phyloP scores from a whole-genome alignment of 1,140 invertebrate genomes.

The Drosophila subpulchrella region DNA sequence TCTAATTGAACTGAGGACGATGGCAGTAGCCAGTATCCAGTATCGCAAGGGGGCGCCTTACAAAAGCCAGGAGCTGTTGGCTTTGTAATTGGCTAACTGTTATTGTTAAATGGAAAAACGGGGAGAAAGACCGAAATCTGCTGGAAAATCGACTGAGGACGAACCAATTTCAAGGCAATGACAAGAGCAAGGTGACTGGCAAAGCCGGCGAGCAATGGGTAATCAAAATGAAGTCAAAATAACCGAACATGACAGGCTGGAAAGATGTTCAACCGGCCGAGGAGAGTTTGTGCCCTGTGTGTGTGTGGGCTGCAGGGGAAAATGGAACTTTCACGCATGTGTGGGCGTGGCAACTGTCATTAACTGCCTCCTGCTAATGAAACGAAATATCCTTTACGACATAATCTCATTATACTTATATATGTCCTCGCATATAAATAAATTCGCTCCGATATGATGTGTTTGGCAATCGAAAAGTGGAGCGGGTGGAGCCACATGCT shows the following conservation, averaged over 20 bases:
- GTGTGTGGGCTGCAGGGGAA: neutral
- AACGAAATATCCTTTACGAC: constrained; percentile 66
- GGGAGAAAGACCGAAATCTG: neutral
- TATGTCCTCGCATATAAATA: constrained; percentile 49
- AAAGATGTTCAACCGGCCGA: constrained; percentile 7
- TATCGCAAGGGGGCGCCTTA: constrained; percentile 3
- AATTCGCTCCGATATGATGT: constrained; percentile 41
- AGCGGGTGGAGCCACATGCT: constrained; percentile 18
- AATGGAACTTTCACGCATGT: constrained; percentile 4
- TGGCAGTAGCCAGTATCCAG: neutral
- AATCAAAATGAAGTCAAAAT: constrained; percentile 32
- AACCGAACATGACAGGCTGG: constrained; percentile 25
- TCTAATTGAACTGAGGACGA: constrained; percentile 66
- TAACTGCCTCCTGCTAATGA: constrained; percentile 58
- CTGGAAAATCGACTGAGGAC: constrained; percentile 34
- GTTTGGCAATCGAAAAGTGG: constrained; percentile 23
- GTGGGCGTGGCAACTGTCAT: constrained; percentile 16
- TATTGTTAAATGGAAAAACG: constrained; percentile 74
- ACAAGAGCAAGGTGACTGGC: constrained; percentile 25
- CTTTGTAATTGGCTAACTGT: constrained; percentile 76
- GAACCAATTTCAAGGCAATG: constrained; percentile 5
- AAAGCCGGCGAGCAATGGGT: neutral
- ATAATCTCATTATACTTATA: constrained; percentile 76
- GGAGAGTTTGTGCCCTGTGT: neutral
- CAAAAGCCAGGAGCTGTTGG: constrained; percentile 14